phyloP scores from a whole-genome alignment of 2,113 vertebrate genomes.

The Orientallactaga bullata region DNA sequence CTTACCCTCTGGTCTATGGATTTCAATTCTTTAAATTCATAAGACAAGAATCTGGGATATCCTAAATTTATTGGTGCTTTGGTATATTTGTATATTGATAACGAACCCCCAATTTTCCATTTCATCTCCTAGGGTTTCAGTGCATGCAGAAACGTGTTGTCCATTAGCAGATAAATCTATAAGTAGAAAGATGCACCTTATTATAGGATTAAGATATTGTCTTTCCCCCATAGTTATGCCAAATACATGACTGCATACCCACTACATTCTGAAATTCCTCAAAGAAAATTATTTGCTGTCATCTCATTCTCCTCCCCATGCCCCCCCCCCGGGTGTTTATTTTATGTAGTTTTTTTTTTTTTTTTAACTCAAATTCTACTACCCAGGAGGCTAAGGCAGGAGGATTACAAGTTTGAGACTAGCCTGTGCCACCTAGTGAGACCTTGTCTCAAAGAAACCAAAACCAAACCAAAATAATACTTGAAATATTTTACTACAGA shows the following conservation, averaged over 20 bases:
- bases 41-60: too few relatives aligned
- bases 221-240: neutral
- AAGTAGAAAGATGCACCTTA: neutral
- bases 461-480: neutral
- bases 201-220: neutral
- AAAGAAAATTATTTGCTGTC: neutral
- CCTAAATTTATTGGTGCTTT: too few relatives aligned
- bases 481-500: slow-evolving; percentile 35
- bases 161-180: too few relatives aligned
- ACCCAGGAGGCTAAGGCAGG: neutral
- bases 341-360: neutral
- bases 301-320: neutral
- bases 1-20: too few relatives aligned
- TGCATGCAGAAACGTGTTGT: neutral
- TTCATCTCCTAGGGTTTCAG: neutral
- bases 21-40: too few relatives aligned
- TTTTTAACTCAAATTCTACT: too few relatives aligned
- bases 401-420: neutral
- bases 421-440: neutral
- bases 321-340: neutral
- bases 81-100: too few relatives aligned
- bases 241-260: neutral
- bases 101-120: too few relatives aligned
- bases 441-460: neutral
- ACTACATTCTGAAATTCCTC: neutral